A percentile compares a stretch with the other conserved stretches of the same genome.
These are phyloP conservation scores for Drosophila limbata DNA, from an alignment of 2,888 invertebrate genomes.

Conservation along the genomic window DNA sequence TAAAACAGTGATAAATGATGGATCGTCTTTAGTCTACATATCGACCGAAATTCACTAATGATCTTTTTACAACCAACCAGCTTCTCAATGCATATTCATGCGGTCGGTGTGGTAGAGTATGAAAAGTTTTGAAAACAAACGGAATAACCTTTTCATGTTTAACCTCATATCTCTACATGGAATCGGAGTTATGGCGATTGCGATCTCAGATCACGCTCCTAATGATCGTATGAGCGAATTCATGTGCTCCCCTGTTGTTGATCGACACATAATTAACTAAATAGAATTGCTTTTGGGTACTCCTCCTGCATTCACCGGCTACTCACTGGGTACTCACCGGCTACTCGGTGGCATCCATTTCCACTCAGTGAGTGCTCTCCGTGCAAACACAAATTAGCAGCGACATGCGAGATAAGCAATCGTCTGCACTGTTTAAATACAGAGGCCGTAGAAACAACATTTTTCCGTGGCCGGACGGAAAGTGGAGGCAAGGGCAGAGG, in stretches of 20 bases:
- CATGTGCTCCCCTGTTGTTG: not conserved
- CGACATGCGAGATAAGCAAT: conserved; percentile 73
- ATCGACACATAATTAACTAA: conserved; percentile 60
- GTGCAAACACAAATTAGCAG: conserved; percentile 63
- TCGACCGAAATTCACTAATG: no score
- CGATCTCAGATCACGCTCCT: conserved; percentile 15
- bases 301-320: conserved; percentile 4
- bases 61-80: not conserved
- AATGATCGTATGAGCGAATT: conserved; percentile 3
- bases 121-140: not conserved
- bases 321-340: conserved; percentile 8
- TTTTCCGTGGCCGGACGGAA: conserved; percentile 39
- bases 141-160: conserved; percentile 28
- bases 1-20: no score
- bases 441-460: conserved; percentile 47
- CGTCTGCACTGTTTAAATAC: conserved; percentile 46
- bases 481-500: conserved; percentile 3
- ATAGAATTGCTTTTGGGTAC: conserved; percentile 20
- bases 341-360: conserved; percentile 1
- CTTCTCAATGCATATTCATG: conserved; percentile 1
- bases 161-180: conserved; percentile 16
- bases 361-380: conserved; percentile 27
- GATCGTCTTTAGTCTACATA: not conserved
- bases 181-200: conserved; percentile 2
- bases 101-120: not conserved